Base-by-base conservation (phyloP, 2,113 vertebrate genomes). In the Noturus placidus region DNA sequence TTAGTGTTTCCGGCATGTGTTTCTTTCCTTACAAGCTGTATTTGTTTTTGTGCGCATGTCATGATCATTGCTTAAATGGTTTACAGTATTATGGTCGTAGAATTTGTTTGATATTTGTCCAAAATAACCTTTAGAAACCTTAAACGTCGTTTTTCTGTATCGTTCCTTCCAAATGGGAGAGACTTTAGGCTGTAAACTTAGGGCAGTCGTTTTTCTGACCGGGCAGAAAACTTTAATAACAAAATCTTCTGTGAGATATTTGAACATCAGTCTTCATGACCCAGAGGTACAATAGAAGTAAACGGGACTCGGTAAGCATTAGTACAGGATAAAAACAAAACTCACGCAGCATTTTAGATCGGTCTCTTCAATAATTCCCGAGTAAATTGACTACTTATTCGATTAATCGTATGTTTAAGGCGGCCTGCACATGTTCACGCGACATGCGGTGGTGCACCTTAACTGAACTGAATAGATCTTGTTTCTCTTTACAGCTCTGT, bases 361-460 rank as follows among this genome's bases (percentile, higher is more conserved):
- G 33, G 65, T 59, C 77, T 74, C 88, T 69, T 91, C 15, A 89
- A 78, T 65, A 79, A 87, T 86, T 57, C 69, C 67, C 15, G 42
- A 61, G 50, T 54, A 6, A 72, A 87, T 72, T 22, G 30, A 87
- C 87, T 17, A 80, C 84, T 84, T 81, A 87, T 87, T 89, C 38
- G 84, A 78, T 83, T 59, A 78, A 50, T 82, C 84, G 15, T 83
- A 86, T 82, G 86, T 89, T 87, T 57, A 87, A 69, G 77, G 85
- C 35, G 46, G 63, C 15, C 59, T 35, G 74, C n/a, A 7, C 19
- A 46, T 6, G 54, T 35, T 27, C 11, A 59, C 19, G 10, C 38
- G 5, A 63, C 22, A 38, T 10, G 67, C 54, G 20, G 33, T 54
- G 27, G 42, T 35, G 46, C 30, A 27, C 83, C 54, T 35, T 76